These are phyloP conservation scores for Artibeus lituratus DNA, from an alignment of 2,797 vertebrate genomes.

Conservation along the genomic window DNA sequence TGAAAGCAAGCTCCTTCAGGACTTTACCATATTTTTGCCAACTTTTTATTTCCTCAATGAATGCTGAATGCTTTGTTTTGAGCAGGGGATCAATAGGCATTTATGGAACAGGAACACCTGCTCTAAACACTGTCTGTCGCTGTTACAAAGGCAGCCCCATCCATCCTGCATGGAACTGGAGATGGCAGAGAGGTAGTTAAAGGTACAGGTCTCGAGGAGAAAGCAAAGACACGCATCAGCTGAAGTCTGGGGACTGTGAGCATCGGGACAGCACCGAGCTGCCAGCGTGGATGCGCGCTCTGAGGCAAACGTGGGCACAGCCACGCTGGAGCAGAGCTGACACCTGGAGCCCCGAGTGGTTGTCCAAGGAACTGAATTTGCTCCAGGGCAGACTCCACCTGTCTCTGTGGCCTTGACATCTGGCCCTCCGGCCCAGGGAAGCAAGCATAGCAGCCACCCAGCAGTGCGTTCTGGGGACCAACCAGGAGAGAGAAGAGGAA, in stretches of 20 bases:
- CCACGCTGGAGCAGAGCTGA: not conserved
- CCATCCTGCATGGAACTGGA: not conserved
- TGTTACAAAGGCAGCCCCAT: not conserved
- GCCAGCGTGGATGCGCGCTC: not conserved
- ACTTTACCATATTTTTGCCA: not conserved
- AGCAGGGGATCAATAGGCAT: not conserved
- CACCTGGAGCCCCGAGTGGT: accelerated
- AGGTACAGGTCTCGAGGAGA: not conserved
- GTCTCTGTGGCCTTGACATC: not conserved
- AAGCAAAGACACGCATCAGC: not conserved
- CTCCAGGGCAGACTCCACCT: no score
- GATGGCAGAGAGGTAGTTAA: not conserved
- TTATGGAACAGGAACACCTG: not conserved
- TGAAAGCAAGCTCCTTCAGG: not conserved
- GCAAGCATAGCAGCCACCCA: not conserved
- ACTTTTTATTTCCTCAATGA: not conserved
- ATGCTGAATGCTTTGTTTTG: not conserved
- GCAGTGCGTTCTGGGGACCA: not conserved
- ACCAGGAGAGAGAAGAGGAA: no score
- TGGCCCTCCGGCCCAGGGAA: not conserved
- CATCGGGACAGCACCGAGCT: not conserved
- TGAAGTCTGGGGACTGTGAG: not conserved
- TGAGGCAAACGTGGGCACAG: not conserved
- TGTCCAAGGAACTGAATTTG: not conserved
- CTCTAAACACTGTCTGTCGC: not conserved